Base-by-base conservation (phyloP, 2,888 invertebrate species). In the Chorisops tibialis region DNA sequence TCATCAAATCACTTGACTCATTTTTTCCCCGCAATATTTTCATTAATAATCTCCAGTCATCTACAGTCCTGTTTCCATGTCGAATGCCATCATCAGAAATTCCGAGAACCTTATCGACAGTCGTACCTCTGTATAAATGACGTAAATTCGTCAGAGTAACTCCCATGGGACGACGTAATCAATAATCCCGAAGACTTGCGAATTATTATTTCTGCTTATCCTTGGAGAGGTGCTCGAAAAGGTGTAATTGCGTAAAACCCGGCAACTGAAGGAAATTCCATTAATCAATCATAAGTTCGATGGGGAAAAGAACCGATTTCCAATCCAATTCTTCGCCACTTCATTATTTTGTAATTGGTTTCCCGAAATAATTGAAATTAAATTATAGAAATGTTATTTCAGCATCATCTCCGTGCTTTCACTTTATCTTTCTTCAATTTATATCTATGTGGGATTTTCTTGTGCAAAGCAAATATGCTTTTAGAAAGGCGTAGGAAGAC, bases 211-310 rank as follows among this genome's bases (percentile, higher is more conserved):
- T 30, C 45, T 39, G 43, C 41, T 19, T 30, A 45, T 22, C 45
- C 19, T 14, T 56, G 35, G 45, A 56, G 43, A 43, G 56, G 56
- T 19, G 14, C 56, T 45, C 38, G 35, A 56, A 24, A 24, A 43
- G 30, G 45, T 56, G 30, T 56, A 45, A 56, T 56, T 56, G 45
- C 56, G 45, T 45, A 43, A 30, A 30, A 19, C 18, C 56, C 43
- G 45, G 24, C 30, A 22, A 14, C 22, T 18, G 45, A 30, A 56
- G 56, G 56, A 56, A 56, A 45, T 45, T 45, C 37, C 18, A 21
- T 45, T 56, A 56, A 56, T 56, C 56, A 56, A 56, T 56, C 56
- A 56, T 45, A 56, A 56, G 43, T 30, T 43, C 30, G 43, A 30
- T 56, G 43, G 45, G 2, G 30, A 30, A 30, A 30, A 5, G 30